These are phyloP conservation scores for Aurelia sp. DNA, from an alignment of 30 jellyfish, hydroid and myxozoan species.

Conservation along the genomic window DNA sequence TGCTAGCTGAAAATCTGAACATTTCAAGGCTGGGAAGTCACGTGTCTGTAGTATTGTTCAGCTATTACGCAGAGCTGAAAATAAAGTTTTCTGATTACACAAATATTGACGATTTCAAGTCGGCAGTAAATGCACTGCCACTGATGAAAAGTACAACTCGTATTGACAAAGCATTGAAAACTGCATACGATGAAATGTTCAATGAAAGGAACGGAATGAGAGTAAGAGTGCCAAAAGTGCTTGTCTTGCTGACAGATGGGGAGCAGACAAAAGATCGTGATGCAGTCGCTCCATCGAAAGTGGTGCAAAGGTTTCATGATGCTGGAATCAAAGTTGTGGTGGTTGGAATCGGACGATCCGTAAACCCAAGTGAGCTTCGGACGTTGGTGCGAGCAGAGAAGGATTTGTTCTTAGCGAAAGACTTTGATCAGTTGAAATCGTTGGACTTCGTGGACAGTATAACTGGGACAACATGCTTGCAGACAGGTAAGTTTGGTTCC, in stretches of 20 bases:
- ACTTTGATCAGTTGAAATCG: conserved; percentile 65
- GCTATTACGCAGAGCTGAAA: conserved; percentile 43
- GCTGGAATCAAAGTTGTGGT: conserved; percentile 72
- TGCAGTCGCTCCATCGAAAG: conserved; percentile 41
- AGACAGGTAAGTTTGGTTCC: conserved; percentile 38
- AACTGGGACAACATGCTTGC: conserved; percentile 44
- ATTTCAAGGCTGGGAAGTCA: conserved; percentile 49
- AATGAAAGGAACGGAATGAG: conserved; percentile 68
- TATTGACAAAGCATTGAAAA: conserved; percentile 63
- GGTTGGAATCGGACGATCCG: conserved; percentile 65
- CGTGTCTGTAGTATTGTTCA: conserved; percentile 63
- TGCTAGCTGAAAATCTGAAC: conserved; percentile 24
- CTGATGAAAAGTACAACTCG: conserved; percentile 68
- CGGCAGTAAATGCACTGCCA: conserved; percentile 61
- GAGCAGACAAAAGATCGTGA: conserved; percentile 58
- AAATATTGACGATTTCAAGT: conserved; percentile 15
- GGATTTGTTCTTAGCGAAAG: conserved; percentile 49
- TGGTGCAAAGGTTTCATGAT: conserved; percentile 56
- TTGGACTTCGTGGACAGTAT: conserved; percentile 29
- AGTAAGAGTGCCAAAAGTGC: conserved; percentile 31
- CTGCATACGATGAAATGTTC: conserved; percentile 50
- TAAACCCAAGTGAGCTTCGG: conserved; percentile 37
- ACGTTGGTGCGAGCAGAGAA: conserved; percentile 21
- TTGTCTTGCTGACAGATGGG: conserved; percentile 73
- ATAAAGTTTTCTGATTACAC: conserved; percentile 57